phyloP scores from a whole-genome alignment of 2,797 vertebrate genomes.

The Etheostoma nigrum region DNA sequence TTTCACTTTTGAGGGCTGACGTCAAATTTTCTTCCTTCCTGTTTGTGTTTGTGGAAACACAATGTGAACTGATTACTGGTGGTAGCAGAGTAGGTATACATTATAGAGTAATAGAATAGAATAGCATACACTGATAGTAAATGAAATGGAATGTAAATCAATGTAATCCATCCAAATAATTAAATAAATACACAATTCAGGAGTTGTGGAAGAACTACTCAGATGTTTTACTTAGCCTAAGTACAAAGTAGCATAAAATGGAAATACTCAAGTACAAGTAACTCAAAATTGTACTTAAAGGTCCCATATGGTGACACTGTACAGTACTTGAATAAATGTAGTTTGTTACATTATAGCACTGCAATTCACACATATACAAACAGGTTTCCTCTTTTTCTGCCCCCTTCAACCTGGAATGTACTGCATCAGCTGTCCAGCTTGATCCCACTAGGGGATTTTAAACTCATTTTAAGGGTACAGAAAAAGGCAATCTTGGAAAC shows the following conservation, averaged over 20 bases:
- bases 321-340: neutral
- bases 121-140: neutral
- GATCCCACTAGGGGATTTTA: no score
- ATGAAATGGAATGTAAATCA: no score
- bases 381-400: no score
- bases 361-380: neutral
- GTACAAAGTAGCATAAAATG: neutral
- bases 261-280: neutral
- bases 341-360: neutral
- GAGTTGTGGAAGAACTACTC: neutral
- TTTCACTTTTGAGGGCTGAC: conserved; percentile 47
- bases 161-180: no score
- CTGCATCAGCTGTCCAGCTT: no score
- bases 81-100: neutral
- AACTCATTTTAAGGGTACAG: no score
- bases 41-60: conserved; percentile 2
- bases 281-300: neutral
- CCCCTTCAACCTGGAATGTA: no score
- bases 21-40: conserved; percentile 31
- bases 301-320: no score
- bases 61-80: neutral
- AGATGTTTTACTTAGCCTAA: neutral
- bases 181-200: neutral
- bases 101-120: neutral
- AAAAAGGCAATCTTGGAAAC: no score